Conservation (phyloP, 2,888 invertebrate genomes). For the Drosophila suboccidentalis region DNA sequence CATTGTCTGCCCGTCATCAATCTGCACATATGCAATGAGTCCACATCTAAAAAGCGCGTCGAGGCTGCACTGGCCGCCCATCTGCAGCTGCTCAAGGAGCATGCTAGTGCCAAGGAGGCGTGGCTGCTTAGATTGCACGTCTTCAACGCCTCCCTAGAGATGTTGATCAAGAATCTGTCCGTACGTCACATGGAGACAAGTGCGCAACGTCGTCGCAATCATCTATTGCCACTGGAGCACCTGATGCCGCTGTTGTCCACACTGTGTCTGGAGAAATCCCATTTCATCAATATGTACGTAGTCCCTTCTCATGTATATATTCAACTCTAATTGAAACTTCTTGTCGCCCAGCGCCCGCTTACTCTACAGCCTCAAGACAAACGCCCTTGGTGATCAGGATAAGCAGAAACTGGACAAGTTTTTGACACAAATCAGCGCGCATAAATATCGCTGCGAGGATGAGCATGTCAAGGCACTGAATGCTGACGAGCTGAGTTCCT, state of each 20-base stretch:
- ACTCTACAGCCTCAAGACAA: slow-evolving; percentile 31
- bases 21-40: slow-evolving; percentile 44
- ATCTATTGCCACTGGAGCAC: slow-evolving; percentile 32
- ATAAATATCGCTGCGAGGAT: slow-evolving; percentile 57
- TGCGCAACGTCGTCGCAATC: slow-evolving; percentile 13
- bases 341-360: slow-evolving; percentile 36
- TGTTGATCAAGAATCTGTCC: slow-evolving; percentile 41
- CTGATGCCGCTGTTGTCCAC: slow-evolving; percentile 31
- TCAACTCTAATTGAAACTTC: not conserved
- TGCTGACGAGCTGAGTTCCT: slow-evolving; percentile 3
- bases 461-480: slow-evolving; percentile 1
- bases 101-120: slow-evolving; percentile 39
- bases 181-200: slow-evolving; percentile 1
- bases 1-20: slow-evolving; percentile 48
- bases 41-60: slow-evolving; percentile 1
- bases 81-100: slow-evolving; percentile 29
- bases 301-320: not conserved
- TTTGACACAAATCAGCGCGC: slow-evolving; percentile 41
- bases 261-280: slow-evolving; percentile 40
- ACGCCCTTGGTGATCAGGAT: slow-evolving; percentile 12
- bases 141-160: slow-evolving; percentile 36
- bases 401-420: slow-evolving; percentile 46
- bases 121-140: slow-evolving; percentile 53
- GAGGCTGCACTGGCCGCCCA: slow-evolving; percentile 31
- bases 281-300: slow-evolving; percentile 53